Conservation (phyloP, 2,113 vertebrate genomes). For the Barnardius zonarius region DNA sequence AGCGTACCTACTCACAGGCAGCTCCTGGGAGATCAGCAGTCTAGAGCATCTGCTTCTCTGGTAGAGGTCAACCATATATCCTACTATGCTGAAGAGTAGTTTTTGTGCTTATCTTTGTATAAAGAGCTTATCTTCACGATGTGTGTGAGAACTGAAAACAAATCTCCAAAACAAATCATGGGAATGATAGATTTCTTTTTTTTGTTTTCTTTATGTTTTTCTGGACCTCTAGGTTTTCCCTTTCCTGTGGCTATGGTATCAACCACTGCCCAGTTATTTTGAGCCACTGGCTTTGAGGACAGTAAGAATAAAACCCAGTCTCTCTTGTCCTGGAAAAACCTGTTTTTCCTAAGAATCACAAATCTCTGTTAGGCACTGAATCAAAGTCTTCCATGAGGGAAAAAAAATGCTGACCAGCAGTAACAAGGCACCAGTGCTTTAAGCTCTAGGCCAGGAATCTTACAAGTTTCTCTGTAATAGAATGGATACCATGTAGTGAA, state of each 20-base stretch:
- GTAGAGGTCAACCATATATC: neutral
- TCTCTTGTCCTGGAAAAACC: neutral
- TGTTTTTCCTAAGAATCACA: neutral
- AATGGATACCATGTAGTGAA: neutral
- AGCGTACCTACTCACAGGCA: too few species aligned
- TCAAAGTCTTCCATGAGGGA: neutral
- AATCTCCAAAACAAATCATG: neutral
- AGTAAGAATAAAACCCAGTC: neutral
- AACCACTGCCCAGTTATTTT: neutral
- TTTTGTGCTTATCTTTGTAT: conserved; percentile 58
- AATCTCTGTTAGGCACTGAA: neutral
- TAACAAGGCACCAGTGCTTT: neutral
- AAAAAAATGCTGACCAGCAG: neutral
- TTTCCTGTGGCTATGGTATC: neutral
- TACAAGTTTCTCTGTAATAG: neutral
- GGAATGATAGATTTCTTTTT: neutral
- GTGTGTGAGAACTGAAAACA: conserved; percentile 43
- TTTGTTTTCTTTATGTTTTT: too few species aligned
- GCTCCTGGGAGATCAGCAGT: neutral
- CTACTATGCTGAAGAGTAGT: neutral
- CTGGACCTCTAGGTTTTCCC: neutral
- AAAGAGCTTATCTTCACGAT: conserved; percentile 44
- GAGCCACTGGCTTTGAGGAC: neutral
- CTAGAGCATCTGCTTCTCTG: neutral
- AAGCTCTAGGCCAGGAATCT: neutral